Evolutionary conservation across 2,113 vertebrate genomes (phyloP).

Genomic region (Tetrax tetrax): DNA sequence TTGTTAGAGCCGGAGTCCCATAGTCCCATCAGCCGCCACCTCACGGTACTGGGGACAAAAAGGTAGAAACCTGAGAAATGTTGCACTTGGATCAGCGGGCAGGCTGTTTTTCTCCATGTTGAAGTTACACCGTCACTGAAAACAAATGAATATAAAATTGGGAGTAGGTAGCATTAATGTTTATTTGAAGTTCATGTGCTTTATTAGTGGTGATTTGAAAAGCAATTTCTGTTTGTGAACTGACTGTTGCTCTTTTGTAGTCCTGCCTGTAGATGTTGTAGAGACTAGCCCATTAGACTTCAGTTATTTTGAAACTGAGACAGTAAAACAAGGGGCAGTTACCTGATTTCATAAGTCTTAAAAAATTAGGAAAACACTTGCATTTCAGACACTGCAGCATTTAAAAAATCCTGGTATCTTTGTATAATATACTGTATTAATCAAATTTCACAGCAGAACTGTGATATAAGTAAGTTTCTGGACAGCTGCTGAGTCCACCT

Average conservation of each 20-base stretch:
- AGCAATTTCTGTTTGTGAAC: neutral
- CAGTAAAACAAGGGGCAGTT: neutral
- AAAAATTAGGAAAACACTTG: neutral
- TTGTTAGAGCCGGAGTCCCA: neutral
- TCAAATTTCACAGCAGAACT: neutral
- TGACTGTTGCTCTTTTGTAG: neutral
- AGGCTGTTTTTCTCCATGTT: neutral
- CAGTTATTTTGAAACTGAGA: neutral
- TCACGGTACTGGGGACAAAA: neutral
- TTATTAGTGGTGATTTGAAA: neutral
- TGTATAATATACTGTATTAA: neutral
- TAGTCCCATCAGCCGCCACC: neutral
- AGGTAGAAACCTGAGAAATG: neutral
- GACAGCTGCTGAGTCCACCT: neutral
- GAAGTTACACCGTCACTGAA: neutral
- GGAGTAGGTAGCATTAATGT: neutral
- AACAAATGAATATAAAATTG: neutral
- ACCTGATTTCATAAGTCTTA: neutral
- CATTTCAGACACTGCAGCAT: neutral
- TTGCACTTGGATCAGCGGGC: neutral
- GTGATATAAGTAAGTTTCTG: neutral
- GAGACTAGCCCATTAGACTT: neutral
- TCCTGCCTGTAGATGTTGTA: neutral
- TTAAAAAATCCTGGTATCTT: neutral
- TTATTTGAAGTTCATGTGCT: neutral